Conservation (phyloP, 64 coral and sea anemone species). For the Pocillopora verrucosa region DNA sequence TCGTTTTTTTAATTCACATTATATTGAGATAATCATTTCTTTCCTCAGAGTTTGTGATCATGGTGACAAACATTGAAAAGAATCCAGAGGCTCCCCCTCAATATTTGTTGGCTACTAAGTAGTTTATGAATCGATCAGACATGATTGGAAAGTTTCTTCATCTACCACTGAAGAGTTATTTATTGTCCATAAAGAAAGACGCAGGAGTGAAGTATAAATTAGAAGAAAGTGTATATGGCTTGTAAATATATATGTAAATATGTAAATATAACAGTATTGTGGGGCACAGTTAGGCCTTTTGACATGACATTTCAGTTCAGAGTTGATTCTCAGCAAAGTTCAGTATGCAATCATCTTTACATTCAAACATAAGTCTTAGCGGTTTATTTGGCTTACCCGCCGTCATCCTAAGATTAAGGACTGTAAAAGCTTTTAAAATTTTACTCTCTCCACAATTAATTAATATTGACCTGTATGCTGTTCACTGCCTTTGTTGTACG, state of each 20-base stretch:
- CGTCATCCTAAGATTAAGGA: too few relatives aligned
- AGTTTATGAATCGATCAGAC: background rate
- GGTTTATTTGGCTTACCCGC: too few relatives aligned
- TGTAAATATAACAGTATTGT: background rate
- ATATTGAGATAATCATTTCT: background rate
- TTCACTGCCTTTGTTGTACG: too few relatives aligned
- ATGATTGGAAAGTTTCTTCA: background rate
- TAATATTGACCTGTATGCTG: too few relatives aligned
- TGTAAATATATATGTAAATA: background rate
- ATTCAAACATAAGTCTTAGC: too few relatives aligned
- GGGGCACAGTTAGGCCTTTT: background rate
- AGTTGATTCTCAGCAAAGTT: background rate
- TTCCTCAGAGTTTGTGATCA: slow-evolving; percentile 60
- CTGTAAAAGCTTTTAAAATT: too few relatives aligned
- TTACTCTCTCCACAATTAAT: too few relatives aligned
- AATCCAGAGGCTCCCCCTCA: slow-evolving; percentile 48
- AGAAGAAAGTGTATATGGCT: background rate
- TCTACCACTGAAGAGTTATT: background rate
- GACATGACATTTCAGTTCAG: background rate
- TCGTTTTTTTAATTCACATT: too few relatives aligned
- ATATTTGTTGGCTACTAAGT: slow-evolving; percentile 47
- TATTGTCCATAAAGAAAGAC: background rate
- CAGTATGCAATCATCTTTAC: too few relatives aligned
- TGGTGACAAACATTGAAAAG: slow-evolving; percentile 59
- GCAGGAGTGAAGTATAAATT: background rate